Percentiles rank a stretch among this genome's conserved stretches.
Evolutionary conservation across 2,888 invertebrate genomes (phyloP).

Genomic region (Apodemia zela): DNA sequence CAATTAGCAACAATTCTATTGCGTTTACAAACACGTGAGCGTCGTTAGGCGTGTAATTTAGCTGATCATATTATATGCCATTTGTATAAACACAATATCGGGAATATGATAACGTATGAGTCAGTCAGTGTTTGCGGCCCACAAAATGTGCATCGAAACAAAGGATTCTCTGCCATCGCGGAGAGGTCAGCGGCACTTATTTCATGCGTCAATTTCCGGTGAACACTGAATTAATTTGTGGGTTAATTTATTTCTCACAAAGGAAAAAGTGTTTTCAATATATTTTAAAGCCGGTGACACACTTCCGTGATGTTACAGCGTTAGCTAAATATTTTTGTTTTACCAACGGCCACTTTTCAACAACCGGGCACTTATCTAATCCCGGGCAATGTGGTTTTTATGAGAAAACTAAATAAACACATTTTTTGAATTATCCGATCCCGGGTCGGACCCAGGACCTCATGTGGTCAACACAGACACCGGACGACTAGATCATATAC

Average conservation of each 20-base stretch:
- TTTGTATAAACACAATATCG: conserved; percentile 37
- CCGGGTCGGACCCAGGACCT: too few species aligned
- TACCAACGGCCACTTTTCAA: too few species aligned
- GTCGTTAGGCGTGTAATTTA: conserved; percentile 20
- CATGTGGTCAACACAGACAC: too few species aligned
- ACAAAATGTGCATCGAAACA: conserved; percentile 63
- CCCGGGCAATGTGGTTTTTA: too few species aligned
- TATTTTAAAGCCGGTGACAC: not conserved
- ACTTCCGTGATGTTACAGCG: not conserved
- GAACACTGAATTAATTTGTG: conserved; percentile 22
- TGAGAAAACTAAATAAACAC: too few species aligned
- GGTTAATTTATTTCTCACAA: conserved; percentile 3
- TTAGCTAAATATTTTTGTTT: too few species aligned
- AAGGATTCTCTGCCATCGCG: conserved; percentile 47
- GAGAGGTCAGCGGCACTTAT: conserved; percentile 53
- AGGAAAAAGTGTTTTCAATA: not conserved
- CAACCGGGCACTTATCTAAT: too few species aligned
- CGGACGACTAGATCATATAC: too few species aligned
- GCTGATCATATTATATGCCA: conserved; percentile 23
- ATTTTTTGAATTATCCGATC: too few species aligned
- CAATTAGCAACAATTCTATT: not conserved
- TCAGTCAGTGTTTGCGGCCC: conserved; percentile 65
- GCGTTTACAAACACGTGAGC: conserved; percentile 19
- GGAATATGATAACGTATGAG: conserved; percentile 59
- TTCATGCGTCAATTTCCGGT: conserved; percentile 60